Evolutionary conservation across 2,888 invertebrate species (phyloP).

Genomic region (Metalampra italica): DNA sequence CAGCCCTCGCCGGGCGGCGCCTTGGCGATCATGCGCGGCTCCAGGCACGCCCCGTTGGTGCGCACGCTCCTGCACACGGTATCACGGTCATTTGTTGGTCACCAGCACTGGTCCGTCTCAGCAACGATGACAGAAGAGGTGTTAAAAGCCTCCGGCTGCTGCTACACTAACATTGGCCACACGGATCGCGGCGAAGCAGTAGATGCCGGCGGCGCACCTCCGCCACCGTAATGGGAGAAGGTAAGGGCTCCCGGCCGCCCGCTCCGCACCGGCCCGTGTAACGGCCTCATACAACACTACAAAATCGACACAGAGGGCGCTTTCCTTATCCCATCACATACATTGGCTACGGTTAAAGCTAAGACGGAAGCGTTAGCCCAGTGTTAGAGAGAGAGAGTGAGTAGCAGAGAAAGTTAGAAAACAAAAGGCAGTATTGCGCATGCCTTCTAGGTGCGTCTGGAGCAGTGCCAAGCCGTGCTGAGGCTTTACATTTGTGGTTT

Average conservation of each 20-base stretch:
- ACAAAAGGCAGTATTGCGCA: conserved; percentile 54
- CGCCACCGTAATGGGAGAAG: conserved; percentile 80
- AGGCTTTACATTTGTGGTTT: conserved; percentile 71
- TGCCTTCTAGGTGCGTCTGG: conserved; percentile 68
- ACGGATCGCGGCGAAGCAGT: conserved; percentile 68
- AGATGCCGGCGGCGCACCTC: conserved; percentile 74
- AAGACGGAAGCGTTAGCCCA: conserved; percentile 68
- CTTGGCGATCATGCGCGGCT: conserved; percentile 85
- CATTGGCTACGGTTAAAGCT: conserved; percentile 64
- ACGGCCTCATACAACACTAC: conserved; percentile 58
- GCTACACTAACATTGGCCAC: conserved; percentile 59
- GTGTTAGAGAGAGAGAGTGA: conserved; percentile 60
- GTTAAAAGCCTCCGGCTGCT: conserved; percentile 70
- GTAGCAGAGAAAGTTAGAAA: conserved; percentile 66
- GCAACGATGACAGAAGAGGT: conserved; percentile 68
- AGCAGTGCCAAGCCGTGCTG: conserved; percentile 72
- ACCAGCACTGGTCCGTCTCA: conserved; percentile 28
- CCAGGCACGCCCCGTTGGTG: conserved; percentile 82
- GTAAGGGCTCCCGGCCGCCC: conserved; percentile 77
- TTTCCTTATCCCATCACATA: conserved; percentile 87
- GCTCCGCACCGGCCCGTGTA: conserved; percentile 51
- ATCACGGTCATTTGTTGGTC: conserved; percentile 31
- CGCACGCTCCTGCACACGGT: conserved; percentile 64
- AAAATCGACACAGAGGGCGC: conserved; percentile 80
- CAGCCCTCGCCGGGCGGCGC: conserved; percentile 92